Evolutionary conservation across 2,113 vertebrate genomes (phyloP).

Genomic region (Genyomyrus donnyi): DNA sequence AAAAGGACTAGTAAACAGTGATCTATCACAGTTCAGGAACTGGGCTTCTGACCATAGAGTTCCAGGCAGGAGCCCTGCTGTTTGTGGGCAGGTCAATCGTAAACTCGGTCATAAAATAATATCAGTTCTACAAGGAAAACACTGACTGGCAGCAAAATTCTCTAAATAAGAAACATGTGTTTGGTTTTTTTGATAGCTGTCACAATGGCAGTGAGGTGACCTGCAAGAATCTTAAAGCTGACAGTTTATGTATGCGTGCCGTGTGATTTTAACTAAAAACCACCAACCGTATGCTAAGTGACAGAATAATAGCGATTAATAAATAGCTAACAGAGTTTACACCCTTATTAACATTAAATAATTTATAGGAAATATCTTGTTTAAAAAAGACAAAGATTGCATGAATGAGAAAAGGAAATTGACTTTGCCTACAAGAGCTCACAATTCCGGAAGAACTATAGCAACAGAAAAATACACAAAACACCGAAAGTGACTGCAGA

Average conservation of each 20-base stretch:
- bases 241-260: not conserved
- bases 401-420: not conserved
- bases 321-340: not conserved
- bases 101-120: not conserved
- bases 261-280: not conserved
- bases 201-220: not conserved
- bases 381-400: not conserved
- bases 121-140: not conserved
- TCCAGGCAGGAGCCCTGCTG: not conserved
- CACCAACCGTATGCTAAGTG: not conserved
- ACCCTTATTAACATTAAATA: constrained; percentile 26
- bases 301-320: not conserved
- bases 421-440: not conserved
- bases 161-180: not conserved
- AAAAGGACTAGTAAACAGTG: not conserved
- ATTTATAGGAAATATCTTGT: constrained; percentile 27
- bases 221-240: not conserved
- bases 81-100: not conserved
- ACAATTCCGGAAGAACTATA: not conserved
- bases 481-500: not conserved
- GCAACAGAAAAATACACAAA: not conserved
- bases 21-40: not conserved
- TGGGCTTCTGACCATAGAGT: not conserved
- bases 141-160: not conserved
- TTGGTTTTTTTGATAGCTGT: not conserved